Evolutionary conservation across 2,113 vertebrate species (phyloP).

Genomic region (Chloropsis hardwickii): DNA sequence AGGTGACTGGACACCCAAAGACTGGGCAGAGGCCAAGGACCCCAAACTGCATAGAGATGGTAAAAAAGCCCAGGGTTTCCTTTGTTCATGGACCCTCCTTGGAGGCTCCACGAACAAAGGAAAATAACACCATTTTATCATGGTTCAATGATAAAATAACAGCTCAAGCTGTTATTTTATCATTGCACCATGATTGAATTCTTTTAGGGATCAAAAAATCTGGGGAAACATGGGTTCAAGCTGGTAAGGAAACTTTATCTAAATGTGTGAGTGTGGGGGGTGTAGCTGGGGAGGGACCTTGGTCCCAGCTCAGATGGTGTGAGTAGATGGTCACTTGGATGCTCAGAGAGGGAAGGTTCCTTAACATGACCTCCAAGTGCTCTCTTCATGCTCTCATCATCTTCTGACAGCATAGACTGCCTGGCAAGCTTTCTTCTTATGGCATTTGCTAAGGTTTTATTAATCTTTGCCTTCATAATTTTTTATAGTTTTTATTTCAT

Average conservation of each 20-base stretch:
- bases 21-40: background rate
- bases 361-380: accelerated
- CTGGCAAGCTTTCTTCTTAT: background rate
- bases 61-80: background rate
- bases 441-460: background rate
- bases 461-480: background rate
- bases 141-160: too few relatives aligned
- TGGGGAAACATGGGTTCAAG: background rate
- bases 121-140: too few relatives aligned
- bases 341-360: background rate
- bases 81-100: background rate
- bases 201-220: background rate
- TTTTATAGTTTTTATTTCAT: background rate
- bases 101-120: too few relatives aligned
- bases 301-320: background rate
- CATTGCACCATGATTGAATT: background rate
- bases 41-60: background rate
- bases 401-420: background rate
- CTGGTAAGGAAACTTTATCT: background rate
- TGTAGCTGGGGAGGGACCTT: background rate
- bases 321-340: background rate
- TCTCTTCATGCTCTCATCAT: background rate
- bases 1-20: too few relatives aligned
- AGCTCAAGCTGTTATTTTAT: background rate
- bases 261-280: background rate